These are phyloP conservation scores for Nesogale talazaci DNA, from an alignment of 2,113 vertebrate genomes.

Conservation along the genomic window DNA sequence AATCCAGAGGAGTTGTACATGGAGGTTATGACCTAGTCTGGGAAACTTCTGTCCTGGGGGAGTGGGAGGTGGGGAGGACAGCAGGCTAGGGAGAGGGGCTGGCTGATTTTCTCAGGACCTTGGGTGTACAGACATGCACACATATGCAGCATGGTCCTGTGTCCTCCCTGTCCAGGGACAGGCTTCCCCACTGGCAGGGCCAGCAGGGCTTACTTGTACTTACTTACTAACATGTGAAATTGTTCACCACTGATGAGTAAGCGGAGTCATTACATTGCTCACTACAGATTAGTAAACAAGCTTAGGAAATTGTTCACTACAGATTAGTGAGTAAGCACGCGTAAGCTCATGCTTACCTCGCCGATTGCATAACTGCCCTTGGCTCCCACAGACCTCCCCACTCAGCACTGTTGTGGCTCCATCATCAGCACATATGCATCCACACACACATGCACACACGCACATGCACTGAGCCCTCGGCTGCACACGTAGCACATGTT, in stretches of 20 bases:
- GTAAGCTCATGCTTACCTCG: background rate
- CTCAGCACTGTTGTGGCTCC: background rate
- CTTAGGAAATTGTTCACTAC: background rate
- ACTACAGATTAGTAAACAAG: too few species aligned
- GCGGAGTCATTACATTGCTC: too few species aligned
- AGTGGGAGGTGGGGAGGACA: background rate
- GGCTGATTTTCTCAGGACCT: background rate
- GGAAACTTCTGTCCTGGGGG: background rate
- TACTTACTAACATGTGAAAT: background rate
- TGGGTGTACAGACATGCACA: background rate
- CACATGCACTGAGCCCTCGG: background rate
- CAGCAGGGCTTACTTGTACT: background rate
- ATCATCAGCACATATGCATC: too few species aligned
- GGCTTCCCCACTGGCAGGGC: background rate
- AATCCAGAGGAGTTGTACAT: accelerated
- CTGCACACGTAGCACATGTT: background rate
- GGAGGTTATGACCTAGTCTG: background rate
- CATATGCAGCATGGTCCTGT: background rate
- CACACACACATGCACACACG: too few species aligned
- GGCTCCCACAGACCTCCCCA: background rate
- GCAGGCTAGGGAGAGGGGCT: background rate
- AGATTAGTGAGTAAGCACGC: background rate
- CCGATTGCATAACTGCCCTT: background rate
- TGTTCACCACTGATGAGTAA: too few species aligned
- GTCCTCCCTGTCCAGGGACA: background rate